A percentile compares a stretch with the other conserved stretches of the same genome.
Conservation (phyloP, 2,888 invertebrate genomes). For the Hyalella azteca region DNA sequence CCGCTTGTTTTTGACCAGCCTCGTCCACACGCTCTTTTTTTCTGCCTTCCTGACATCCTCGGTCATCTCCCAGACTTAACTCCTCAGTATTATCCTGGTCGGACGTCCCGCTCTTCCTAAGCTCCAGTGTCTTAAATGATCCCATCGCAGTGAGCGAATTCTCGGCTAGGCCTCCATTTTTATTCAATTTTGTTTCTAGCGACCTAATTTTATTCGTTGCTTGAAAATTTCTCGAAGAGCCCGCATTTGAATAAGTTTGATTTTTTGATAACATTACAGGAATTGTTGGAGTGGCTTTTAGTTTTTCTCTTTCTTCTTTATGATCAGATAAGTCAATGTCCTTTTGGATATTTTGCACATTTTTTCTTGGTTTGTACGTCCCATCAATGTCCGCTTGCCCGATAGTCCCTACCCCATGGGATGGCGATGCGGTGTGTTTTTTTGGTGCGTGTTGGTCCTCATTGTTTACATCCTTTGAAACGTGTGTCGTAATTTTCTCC, state of each 20-base stretch:
- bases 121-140: too few species aligned
- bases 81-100: background rate
- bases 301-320: too few species aligned
- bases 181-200: too few species aligned
- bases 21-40: background rate
- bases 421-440: background rate
- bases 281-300: too few species aligned
- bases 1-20: constrained; percentile 32
- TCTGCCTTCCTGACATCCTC: background rate
- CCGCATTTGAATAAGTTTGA: too few species aligned
- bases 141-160: too few species aligned
- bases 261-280: too few species aligned
- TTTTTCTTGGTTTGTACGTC: background rate
- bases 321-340: too few species aligned
- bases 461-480: constrained; percentile 33
- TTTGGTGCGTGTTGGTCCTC: background rate
- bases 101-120: too few species aligned
- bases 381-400: background rate
- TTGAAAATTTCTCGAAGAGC: too few species aligned
- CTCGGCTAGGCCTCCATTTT: too few species aligned
- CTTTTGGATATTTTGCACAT: background rate
- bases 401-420: background rate
- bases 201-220: too few species aligned
- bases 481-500: constrained; percentile 30
- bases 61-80: background rate